phyloP scores from a whole-genome alignment of 2,113 vertebrate species.

The Urocynchramus pylzowi region DNA sequence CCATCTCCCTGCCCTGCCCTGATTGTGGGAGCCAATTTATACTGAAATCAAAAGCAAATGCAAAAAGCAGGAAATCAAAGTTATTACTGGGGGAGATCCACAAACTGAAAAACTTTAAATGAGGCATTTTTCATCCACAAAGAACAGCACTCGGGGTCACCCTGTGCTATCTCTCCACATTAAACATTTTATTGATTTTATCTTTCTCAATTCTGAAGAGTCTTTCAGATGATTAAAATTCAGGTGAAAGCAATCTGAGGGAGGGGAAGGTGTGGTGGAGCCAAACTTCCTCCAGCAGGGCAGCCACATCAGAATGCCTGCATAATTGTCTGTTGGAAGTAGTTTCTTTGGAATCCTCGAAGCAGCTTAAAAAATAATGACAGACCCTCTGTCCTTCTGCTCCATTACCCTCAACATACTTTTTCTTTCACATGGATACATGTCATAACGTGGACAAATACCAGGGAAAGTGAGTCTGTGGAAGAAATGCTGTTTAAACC shows the following conservation, averaged over 20 bases:
- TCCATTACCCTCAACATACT: constrained; percentile 33
- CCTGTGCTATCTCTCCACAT: neutral
- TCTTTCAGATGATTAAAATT: neutral
- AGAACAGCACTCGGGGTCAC: neutral
- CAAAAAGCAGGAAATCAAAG: neutral
- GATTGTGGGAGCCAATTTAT: neutral
- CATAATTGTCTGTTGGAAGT: neutral
- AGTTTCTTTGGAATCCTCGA: neutral
- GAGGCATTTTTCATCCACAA: neutral
- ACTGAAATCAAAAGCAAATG: neutral
- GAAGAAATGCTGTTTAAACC: neutral
- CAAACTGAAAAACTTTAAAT: neutral
- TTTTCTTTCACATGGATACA: constrained; percentile 5
- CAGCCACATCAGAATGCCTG: neutral
- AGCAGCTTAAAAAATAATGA: constrained; percentile 39
- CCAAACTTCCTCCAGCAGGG: neutral
- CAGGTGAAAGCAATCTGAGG: neutral
- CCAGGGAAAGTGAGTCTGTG: neutral
- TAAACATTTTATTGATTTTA: neutral
- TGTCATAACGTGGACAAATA: neutral
- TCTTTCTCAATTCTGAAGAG: neutral
- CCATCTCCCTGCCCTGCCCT: neutral
- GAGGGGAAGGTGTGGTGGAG: neutral
- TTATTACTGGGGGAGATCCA: neutral
- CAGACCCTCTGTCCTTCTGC: constrained; percentile 25